A percentile compares a stretch with the other conserved stretches of the same genome.
phyloP scores from a whole-genome alignment of 2,797 vertebrate genomes.

The Mus minutoides region DNA sequence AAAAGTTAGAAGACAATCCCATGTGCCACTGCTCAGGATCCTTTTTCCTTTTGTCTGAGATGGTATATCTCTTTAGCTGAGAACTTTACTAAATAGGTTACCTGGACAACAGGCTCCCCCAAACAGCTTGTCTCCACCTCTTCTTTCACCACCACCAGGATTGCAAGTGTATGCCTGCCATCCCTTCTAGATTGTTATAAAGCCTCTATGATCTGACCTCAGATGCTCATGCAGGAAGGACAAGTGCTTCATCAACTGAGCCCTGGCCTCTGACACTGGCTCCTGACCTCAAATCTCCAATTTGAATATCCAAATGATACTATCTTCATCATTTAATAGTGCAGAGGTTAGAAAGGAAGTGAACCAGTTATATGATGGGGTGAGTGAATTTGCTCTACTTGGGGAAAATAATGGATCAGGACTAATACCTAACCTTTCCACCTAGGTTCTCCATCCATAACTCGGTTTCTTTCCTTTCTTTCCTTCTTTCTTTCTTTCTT shows the following conservation, averaged over 20 bases:
- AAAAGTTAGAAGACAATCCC: neutral
- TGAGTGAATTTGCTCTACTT: too few relatives aligned
- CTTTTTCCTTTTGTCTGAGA: neutral
- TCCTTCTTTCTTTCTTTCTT: too few relatives aligned
- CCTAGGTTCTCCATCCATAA: accelerated
- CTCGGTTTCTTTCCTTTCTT: too few relatives aligned
- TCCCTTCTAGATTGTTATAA: neutral
- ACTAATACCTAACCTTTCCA: accelerated
- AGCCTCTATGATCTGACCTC: neutral
- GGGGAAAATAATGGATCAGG: neutral
- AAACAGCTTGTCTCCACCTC: neutral
- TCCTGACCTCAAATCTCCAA: neutral
- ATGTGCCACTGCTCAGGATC: too few relatives aligned
- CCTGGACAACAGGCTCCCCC: neutral
- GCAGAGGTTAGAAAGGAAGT: neutral
- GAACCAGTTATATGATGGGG: neutral
- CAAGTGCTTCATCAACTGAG: neutral
- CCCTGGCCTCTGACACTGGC: too few relatives aligned
- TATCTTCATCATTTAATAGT: neutral
- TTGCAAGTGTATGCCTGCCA: neutral
- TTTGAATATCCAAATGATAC: neutral
- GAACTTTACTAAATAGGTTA: neutral
- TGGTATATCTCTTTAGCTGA: neutral
- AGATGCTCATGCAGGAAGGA: neutral
- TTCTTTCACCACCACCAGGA: neutral